phyloP scores from a whole-genome alignment of 2,888 invertebrate genomes.

The Lithodes maja region DNA sequence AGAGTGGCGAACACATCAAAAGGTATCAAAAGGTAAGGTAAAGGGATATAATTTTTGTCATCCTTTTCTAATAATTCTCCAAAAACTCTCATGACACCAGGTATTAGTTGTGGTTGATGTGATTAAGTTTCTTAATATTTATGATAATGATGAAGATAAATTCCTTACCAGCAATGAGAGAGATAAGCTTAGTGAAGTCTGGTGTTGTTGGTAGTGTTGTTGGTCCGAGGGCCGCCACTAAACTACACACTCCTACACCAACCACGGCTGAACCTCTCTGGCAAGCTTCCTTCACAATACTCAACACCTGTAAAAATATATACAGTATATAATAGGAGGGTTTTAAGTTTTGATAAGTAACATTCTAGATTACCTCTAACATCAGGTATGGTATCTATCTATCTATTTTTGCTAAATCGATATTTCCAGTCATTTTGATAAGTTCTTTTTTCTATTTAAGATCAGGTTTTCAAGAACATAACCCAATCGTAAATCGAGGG shows the following conservation, averaged over 20 bases:
- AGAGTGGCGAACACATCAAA: no score
- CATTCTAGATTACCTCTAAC: no score
- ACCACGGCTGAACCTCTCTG: background rate
- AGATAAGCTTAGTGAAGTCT: background rate
- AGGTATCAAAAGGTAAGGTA: no score
- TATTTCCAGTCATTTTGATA: background rate
- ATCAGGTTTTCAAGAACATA: no score
- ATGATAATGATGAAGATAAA: no score
- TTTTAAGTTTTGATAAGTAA: background rate
- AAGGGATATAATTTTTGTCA: no score
- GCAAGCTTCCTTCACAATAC: background rate
- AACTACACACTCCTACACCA: background rate
- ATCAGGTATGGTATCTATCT: background rate
- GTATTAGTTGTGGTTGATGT: no score
- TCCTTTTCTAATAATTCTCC: no score
- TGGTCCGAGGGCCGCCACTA: background rate
- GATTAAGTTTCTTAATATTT: no score
- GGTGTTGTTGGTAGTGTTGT: background rate
- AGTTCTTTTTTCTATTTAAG: background rate
- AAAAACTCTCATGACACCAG: no score
- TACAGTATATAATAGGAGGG: background rate
- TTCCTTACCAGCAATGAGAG: conserved; percentile 4
- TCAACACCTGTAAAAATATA: background rate
- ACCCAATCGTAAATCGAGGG: no score
- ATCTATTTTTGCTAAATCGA: background rate